These are phyloP conservation scores for Piliocolobus tephrosceles DNA, from an alignment of 2,113 vertebrate genomes.

Conservation along the genomic window DNA sequence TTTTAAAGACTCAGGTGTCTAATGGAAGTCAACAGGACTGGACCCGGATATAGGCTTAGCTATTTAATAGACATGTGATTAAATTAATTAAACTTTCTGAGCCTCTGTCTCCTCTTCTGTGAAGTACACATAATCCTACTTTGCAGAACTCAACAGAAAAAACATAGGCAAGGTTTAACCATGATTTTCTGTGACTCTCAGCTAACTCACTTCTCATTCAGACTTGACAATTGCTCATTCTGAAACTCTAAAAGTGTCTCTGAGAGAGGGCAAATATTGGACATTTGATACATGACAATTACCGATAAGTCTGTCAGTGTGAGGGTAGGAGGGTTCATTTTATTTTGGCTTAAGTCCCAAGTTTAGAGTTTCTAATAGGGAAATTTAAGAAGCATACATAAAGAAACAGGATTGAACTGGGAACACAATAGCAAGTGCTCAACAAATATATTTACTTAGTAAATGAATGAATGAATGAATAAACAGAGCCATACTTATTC, in stretches of 20 bases:
- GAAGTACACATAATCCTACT: background rate
- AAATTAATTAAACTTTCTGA: background rate
- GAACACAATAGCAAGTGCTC: background rate
- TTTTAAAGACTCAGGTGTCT: background rate
- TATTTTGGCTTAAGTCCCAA: constrained; percentile 26
- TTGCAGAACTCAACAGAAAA: background rate
- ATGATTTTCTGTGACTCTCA: background rate
- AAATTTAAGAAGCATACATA: constrained; percentile 8
- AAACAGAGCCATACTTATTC: background rate
- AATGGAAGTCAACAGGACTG: background rate
- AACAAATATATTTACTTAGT: background rate
- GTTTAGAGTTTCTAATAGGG: background rate
- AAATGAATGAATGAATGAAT: background rate
- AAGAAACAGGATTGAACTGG: background rate
- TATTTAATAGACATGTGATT: background rate
- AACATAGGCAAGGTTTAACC: background rate
- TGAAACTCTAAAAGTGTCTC: background rate
- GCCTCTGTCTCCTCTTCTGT: background rate
- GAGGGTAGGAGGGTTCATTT: background rate
- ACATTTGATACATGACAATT: background rate
- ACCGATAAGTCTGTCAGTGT: background rate
- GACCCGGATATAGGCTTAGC: background rate
- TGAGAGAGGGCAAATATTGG: constrained; percentile 8
- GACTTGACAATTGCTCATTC: background rate
- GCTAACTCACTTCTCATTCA: constrained; percentile 36